These are phyloP conservation scores for Tonatia bakeri DNA, from an alignment of 2,113 vertebrate genomes.

Conservation along the genomic window DNA sequence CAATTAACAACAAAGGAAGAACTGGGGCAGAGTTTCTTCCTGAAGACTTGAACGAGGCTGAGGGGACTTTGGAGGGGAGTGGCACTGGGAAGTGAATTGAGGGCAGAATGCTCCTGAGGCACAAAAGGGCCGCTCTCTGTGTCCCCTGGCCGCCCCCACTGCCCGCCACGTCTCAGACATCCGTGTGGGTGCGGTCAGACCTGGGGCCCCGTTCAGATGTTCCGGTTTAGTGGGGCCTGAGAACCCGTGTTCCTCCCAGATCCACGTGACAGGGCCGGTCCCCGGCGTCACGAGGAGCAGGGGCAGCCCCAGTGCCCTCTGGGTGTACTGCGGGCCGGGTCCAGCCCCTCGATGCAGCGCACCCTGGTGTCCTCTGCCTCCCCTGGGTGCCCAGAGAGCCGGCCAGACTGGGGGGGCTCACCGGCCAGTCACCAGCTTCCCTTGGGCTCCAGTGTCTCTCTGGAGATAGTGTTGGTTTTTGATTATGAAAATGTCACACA, in stretches of 20 bases:
- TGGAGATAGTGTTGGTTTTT: neutral
- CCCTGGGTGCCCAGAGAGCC: neutral
- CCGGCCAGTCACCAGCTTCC: neutral
- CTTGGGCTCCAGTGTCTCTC: neutral
- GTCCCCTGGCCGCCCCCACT: fast-evolving
- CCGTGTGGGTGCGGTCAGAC: fast-evolving
- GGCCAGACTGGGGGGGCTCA: no score
- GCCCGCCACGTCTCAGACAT: neutral
- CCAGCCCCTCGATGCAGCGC: fast-evolving
- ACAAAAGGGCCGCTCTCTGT: fast-evolving
- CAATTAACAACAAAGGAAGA: neutral
- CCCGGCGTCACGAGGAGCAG: neutral
- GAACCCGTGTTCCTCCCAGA: neutral
- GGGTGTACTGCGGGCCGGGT: neutral
- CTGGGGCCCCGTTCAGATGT: neutral
- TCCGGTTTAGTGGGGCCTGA: neutral
- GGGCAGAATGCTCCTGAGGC: neutral
- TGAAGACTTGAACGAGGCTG: neutral
- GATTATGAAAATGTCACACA: no score
- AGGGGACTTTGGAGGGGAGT: neutral
- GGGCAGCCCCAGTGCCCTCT: neutral
- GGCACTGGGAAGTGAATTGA: neutral
- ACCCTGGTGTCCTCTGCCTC: fast-evolving
- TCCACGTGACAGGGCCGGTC: fast-evolving
- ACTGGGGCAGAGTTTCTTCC: neutral